phyloP scores from a whole-genome alignment of 2,113 vertebrate species.

The Puma concolor region DNA sequence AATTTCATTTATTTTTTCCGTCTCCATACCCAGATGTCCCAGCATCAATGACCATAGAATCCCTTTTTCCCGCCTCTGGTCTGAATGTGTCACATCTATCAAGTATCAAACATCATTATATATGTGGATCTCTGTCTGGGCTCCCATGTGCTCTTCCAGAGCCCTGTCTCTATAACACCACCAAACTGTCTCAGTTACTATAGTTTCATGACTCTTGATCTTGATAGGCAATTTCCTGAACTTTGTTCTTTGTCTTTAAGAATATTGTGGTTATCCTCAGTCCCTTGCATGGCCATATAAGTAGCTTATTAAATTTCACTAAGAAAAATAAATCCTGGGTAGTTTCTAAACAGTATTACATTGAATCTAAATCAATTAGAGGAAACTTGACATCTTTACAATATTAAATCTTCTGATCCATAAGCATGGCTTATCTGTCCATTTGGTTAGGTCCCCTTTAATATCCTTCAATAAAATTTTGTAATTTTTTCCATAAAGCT shows the following conservation, averaged over 20 bases:
- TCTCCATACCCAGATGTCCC: background rate
- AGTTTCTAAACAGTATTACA: background rate
- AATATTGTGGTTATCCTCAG: background rate
- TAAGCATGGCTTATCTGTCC: background rate
- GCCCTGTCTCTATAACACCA: background rate
- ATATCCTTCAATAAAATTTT: constrained; percentile 40
- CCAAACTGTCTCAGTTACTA: background rate
- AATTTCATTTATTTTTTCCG: background rate
- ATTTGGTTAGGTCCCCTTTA: constrained; percentile 34
- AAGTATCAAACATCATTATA: background rate
- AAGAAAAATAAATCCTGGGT: constrained; percentile 3
- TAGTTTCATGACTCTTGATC: background rate
- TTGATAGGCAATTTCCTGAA: background rate
- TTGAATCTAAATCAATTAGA: constrained; percentile 37
- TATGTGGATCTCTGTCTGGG: background rate
- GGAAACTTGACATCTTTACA: background rate
- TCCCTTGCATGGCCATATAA: background rate
- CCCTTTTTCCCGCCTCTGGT: background rate
- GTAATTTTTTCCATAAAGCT: constrained; percentile 28
- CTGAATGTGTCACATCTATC: background rate
- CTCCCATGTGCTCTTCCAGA: background rate
- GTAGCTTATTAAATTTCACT: constrained; percentile 45
- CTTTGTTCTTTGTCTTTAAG: constrained; percentile 34
- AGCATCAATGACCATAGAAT: background rate
- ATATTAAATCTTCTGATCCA: constrained; percentile 2